Evolutionary conservation across 2,888 invertebrate genomes (phyloP).

Genomic region (Callimorpha dominula): DNA sequence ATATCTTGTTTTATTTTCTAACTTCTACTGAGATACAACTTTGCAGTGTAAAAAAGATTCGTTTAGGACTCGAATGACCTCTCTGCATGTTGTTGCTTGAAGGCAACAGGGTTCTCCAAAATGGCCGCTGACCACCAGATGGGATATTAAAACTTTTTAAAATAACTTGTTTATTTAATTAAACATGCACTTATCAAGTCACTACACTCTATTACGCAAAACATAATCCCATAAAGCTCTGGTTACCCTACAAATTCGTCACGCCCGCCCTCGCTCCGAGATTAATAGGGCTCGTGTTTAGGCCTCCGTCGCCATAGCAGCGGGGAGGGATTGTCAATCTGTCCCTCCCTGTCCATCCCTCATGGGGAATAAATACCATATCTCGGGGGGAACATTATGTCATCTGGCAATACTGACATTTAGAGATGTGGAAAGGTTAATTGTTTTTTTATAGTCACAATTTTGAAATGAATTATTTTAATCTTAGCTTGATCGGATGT

Average conservation of each 20-base stretch:
- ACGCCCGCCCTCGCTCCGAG: slow-evolving; percentile 82
- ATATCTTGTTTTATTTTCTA: too few relatives aligned
- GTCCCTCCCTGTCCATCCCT: slow-evolving; percentile 51
- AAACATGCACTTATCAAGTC: slow-evolving; percentile 28
- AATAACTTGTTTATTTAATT: not conserved
- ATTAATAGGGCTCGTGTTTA: slow-evolving; percentile 84
- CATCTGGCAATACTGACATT: slow-evolving; percentile 73
- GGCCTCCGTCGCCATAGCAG: slow-evolving; percentile 78
- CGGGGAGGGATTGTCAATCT: slow-evolving; percentile 76
- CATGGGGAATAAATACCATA: slow-evolving; percentile 78
- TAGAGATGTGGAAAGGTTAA: slow-evolving; percentile 61
- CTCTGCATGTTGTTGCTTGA: not conserved
- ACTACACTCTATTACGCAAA: slow-evolving; percentile 41
- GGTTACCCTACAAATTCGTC: slow-evolving; percentile 69
- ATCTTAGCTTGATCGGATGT: slow-evolving; percentile 24
- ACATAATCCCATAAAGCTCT: slow-evolving; percentile 46
- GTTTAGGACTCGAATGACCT: not conserved
- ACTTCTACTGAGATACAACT: too few relatives aligned
- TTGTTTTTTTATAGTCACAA: slow-evolving; percentile 46
- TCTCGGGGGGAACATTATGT: slow-evolving; percentile 77
- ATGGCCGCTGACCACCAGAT: too few relatives aligned
- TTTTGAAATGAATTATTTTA: slow-evolving; percentile 27
- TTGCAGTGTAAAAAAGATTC: not conserved
- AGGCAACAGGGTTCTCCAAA: not conserved
- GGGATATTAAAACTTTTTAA: too few relatives aligned